Evolutionary conservation across 2,113 vertebrate species (phyloP), one percentile per base, ranked within the genome.

Genomic region (Mungos mungo): DNA sequence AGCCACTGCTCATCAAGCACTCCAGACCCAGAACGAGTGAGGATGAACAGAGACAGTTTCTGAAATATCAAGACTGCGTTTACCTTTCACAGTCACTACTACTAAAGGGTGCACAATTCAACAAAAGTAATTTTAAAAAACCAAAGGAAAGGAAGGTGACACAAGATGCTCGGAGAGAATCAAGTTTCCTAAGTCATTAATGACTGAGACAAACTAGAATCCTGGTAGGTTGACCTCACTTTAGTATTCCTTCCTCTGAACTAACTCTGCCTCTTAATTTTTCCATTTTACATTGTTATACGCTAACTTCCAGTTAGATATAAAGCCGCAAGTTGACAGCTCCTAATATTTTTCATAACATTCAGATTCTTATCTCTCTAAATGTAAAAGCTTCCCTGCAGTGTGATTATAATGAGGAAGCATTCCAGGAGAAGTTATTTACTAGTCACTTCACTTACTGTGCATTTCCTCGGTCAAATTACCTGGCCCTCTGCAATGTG

Each of bases 161-260:
- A 5, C 3, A 82, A 72, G 19, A 77, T 65, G 41, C 86, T 65
- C 19, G 83, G 25, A 79, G 11, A 91, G 38, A 68, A 71, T 74
- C 29, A 66, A 71, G n/a, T 65, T 83, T 93, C 69, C 9, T 57
- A 41, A 68, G 50, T 66, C 35, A 63, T n/a, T 71, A 63, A 82
- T 7, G 16, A 29, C 76, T 82, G 35, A 88, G 63, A 79, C 66
- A 95, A 69, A 68, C 65, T 45, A 88, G 68, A 81, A 69, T 5
- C 31, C 21, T 63, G 19, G 13, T 13, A 50, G 23, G n/a, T 7
- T 31, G 23, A 87, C 63, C 41, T 27, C 38, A 90, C 8, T 23
- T 57, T n/a, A 83, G 33, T 88, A 97, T n/a, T 72, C 35, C 88
- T 72, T 89, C 33, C 91, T 93, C 87, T 93, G 90, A 92, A 16